A percentile compares a stretch with the other conserved stretches of the same genome.
Evolutionary conservation across 2,888 invertebrate species (phyloP).

Genomic region (Plebejus argus): DNA sequence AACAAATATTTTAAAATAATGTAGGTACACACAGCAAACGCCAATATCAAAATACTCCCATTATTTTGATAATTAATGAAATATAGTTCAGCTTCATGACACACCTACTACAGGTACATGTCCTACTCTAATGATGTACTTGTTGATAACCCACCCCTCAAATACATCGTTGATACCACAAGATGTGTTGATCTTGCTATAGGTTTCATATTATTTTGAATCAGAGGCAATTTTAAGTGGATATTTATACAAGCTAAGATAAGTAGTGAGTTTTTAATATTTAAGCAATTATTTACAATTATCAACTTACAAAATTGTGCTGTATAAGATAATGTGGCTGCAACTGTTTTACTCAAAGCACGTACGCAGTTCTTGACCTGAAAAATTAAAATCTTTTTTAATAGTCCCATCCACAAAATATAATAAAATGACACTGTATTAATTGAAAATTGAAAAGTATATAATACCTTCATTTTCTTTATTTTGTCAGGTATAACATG

Average conservation of each 20-base stretch:
- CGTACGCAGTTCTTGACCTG: constrained; percentile 40
- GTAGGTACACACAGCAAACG: background rate
- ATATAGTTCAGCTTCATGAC: no score
- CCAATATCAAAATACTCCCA: background rate
- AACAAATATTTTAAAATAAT: background rate
- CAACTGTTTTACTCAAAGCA: constrained; percentile 37
- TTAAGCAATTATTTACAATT: background rate
- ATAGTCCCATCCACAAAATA: background rate
- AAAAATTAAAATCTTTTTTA: constrained; percentile 17
- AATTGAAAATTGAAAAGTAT: background rate
- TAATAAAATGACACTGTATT: background rate
- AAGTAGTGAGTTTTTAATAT: no score
- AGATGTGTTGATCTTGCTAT: background rate
- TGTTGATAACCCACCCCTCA: background rate
- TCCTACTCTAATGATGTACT: constrained; percentile 3
- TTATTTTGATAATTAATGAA: no score
- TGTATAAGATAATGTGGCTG: constrained; percentile 37
- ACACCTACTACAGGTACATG: background rate
- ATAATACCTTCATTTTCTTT: constrained; percentile 25
- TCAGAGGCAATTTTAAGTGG: no score
- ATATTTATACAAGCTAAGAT: no score
- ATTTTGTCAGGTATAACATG: constrained; percentile 33
- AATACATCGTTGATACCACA: background rate
- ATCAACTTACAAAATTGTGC: constrained; percentile 38
- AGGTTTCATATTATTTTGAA: background rate